A percentile compares a stretch with the other conserved stretches of the same genome.
These are phyloP conservation scores for Petrolisthes manimaculis DNA, from an alignment of 2,888 invertebrate species.

Conservation along the genomic window DNA sequence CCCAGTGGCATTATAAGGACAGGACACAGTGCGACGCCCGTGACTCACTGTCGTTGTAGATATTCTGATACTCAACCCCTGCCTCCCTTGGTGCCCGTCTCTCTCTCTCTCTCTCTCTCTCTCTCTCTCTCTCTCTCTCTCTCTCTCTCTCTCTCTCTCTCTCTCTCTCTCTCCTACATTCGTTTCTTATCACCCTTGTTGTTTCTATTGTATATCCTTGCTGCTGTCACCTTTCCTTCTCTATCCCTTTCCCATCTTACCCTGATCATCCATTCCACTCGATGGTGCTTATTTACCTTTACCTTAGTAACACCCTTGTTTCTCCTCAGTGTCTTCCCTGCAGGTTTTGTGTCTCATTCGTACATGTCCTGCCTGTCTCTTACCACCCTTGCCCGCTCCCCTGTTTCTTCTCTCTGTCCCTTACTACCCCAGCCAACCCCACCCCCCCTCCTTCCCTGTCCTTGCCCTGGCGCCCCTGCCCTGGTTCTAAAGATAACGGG, in stretches of 20 bases:
- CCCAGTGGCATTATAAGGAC: background rate
- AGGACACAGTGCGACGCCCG: background rate
- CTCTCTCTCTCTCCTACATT: background rate
- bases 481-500: too few species aligned
- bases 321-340: background rate
- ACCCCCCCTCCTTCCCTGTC: too few species aligned
- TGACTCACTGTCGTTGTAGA: background rate
- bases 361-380: too few species aligned
- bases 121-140: background rate
- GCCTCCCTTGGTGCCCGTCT: background rate
- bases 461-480: too few species aligned
- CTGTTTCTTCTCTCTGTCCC: too few species aligned
- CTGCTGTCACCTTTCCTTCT: too few species aligned
- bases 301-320: background rate
- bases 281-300: background rate
- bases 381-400: too few species aligned
- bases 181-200: background rate
- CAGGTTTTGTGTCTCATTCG: too few species aligned
- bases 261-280: too few species aligned
- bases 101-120: background rate
- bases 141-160: background rate
- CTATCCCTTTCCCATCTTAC: too few species aligned
- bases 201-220: too few species aligned
- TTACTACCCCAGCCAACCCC: too few species aligned
- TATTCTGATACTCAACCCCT: background rate